Conservation (phyloP, 2,797 vertebrate species). For the Psittacula derbiana region DNA sequence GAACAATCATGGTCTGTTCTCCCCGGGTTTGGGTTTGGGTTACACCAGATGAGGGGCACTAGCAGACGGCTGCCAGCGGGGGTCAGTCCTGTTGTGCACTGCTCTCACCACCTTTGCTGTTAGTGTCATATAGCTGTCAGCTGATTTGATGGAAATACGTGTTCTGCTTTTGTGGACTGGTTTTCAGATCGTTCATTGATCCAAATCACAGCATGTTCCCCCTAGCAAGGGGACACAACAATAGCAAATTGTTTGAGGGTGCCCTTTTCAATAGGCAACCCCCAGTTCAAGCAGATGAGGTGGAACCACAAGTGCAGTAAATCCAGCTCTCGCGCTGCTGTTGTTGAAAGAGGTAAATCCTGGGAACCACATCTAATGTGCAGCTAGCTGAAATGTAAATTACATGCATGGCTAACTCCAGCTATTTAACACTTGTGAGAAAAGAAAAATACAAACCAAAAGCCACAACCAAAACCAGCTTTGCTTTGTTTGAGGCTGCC, state of each 20-base stretch:
- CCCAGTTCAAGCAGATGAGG: accelerated
- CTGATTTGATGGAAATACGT: background rate
- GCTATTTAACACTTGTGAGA: background rate
- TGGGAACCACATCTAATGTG: background rate
- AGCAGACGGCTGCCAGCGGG: accelerated
- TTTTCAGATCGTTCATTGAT: background rate
- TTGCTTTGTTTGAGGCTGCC: background rate
- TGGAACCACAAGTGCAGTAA: background rate
- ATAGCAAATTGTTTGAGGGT: background rate
- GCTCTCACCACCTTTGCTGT: background rate
- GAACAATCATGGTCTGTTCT: accelerated
- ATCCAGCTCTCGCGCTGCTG: background rate
- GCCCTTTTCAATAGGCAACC: background rate
- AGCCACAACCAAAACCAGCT: background rate
- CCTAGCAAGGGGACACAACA: background rate
- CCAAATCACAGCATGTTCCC: background rate
- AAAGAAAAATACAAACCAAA: background rate
- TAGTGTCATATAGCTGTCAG: background rate
- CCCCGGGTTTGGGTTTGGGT: background rate
- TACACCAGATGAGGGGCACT: background rate
- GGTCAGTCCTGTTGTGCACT: background rate
- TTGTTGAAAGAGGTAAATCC: background rate
- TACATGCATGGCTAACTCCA: background rate
- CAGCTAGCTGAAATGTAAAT: background rate
- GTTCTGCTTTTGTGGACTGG: background rate